Evolutionary conservation across 1,140 invertebrate genomes (phyloP).

Genomic region (Zaprionus nigranus): DNA sequence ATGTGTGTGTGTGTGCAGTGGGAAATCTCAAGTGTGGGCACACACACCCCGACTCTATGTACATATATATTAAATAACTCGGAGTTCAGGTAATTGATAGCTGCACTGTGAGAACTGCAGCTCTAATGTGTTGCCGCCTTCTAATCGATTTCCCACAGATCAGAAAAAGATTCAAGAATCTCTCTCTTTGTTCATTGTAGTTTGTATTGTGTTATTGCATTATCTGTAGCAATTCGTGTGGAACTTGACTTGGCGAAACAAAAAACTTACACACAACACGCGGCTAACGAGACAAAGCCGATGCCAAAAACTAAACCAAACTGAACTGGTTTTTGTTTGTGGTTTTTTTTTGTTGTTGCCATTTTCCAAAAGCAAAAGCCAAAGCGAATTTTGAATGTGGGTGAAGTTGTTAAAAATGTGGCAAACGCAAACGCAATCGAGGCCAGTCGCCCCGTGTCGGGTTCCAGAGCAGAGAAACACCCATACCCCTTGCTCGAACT

Average conservation of each 20-base stretch:
- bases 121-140: neutral
- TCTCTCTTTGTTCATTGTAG: neutral
- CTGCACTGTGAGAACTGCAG: slow-evolving; percentile 19
- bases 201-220: neutral
- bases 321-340: slow-evolving; percentile 66
- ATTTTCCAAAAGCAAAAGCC: slow-evolving; percentile 61
- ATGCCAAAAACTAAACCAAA: slow-evolving; percentile 41
- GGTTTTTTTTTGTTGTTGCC: slow-evolving; percentile 19
- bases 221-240: slow-evolving; percentile 25
- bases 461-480: slow-evolving; percentile 37
- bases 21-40: slow-evolving; percentile 6
- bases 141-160: slow-evolving; percentile 28
- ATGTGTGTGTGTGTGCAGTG: slow-evolving; percentile 31
- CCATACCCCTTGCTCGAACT: neutral
- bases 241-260: slow-evolving; percentile 9
- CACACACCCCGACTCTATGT: slow-evolving; percentile 3
- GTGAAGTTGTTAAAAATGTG: slow-evolving; percentile 80
- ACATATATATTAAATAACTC: slow-evolving; percentile 2
- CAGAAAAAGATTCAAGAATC: slow-evolving; percentile 6
- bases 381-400: slow-evolving; percentile 82
- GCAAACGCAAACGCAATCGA: slow-evolving; percentile 73
- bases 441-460: slow-evolving; percentile 52
- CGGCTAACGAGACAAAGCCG: slow-evolving; percentile 41
- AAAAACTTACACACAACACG: slow-evolving; percentile 16
- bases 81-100: slow-evolving; percentile 24